Base-by-base conservation (phyloP, 64 coral and sea anemone genomes). In the Exaiptasia diaphana region DNA sequence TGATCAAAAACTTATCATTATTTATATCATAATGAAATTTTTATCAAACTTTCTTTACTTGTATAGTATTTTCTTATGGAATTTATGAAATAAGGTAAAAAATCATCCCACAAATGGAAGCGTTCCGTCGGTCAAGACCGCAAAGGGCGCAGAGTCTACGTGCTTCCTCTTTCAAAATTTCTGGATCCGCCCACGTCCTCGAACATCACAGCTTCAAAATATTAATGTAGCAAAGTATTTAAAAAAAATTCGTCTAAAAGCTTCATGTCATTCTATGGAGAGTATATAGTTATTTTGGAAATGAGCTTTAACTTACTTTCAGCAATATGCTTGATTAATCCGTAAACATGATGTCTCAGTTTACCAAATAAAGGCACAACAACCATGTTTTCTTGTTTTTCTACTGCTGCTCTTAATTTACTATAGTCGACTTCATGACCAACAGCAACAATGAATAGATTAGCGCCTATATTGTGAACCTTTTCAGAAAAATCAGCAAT, bases 381-480 rank as follows among this genome's bases (percentile, higher is more conserved):
- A 57, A 86, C 79, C 10, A 92, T 42, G n/a, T 92, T 49, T 34
- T 41, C 21, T 39, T 27, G 64, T n/a, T 71, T 64, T 11, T 86
- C 74, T 25, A 85, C 82, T 0, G 65, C 52, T 41, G 82, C 5
- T 53, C 48, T 21, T 15, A 92, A 65, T 71, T 92, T 41, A 22
- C 55, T 37, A 33, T 67, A 70, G 45, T 87, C 63, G 8, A 64
- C 31, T 21, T 64, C 25, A 32, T 46, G 31, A 20, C 84, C 84
- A 30, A 53, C 38, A 34, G 74, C 60, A 4, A 87, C 71, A 1
- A 67, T 60, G 15, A 77, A 87, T 0, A 68, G 64, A 3, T 45
- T 77, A 39, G 78, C 73, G 18, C 84, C 74, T 68, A 64, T 57
- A n/a, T 5, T 42, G 11, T 29, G 79, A 24, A 82, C 58, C 7